A percentile compares a stretch with the other conserved stretches of the same genome.
phyloP scores from a whole-genome alignment of 2,797 vertebrate genomes.

The Bucorvus abyssinicus region DNA sequence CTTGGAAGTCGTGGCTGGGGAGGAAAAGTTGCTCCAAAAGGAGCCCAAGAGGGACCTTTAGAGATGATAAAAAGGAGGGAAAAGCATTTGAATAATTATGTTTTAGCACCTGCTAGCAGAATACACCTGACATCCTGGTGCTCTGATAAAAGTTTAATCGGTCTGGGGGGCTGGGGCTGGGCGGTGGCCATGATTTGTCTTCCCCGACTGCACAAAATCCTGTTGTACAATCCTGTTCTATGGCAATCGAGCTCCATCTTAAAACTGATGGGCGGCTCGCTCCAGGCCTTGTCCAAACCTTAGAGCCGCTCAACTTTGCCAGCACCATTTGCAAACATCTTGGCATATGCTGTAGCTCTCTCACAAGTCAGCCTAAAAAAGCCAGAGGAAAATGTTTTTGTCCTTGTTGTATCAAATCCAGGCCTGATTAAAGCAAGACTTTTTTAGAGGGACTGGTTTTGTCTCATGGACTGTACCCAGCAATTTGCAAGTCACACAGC shows the following conservation, averaged over 20 bases:
- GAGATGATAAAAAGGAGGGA: neutral
- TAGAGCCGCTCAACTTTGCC: neutral
- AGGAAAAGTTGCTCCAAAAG: neutral
- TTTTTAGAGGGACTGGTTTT: constrained; percentile 15
- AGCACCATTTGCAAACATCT: neutral
- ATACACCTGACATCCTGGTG: neutral
- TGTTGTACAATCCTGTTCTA: neutral
- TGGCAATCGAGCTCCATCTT: neutral
- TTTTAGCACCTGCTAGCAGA: neutral
- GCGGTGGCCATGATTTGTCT: neutral
- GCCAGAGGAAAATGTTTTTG: neutral
- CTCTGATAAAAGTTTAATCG: neutral
- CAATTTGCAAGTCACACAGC: constrained; percentile 15
- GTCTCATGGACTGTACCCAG: neutral
- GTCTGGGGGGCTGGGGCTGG: neutral
- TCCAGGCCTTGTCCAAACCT: neutral
- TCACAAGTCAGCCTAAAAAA: neutral
- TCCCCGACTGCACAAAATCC: neutral
- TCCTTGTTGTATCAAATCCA: neutral
- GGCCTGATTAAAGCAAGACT: neutral
- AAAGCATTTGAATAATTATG: neutral
- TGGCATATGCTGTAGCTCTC: neutral
- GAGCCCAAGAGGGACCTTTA: neutral
- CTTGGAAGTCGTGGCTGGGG: neutral
- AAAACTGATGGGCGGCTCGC: neutral